Evolutionary conservation across 2,797 vertebrate species (phyloP).

Genomic region (Protosalanx chinensis): DNA sequence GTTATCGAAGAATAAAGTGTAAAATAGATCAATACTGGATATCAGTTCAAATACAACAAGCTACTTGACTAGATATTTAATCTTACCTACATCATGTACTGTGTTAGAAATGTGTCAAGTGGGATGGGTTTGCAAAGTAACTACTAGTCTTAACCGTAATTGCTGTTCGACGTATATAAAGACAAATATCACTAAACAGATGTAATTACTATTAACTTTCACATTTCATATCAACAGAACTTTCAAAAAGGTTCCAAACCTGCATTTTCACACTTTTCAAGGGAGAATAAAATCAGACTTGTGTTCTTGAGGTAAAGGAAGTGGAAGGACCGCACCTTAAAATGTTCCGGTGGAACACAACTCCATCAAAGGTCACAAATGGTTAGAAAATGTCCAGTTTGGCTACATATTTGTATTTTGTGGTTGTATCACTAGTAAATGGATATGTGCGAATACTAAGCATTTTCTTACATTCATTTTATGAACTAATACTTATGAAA

Average conservation of each 20-base stretch:
- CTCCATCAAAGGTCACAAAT: fast-evolving
- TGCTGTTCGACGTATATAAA: too few relatives aligned
- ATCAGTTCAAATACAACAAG: too few relatives aligned
- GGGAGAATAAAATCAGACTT: conserved; percentile 53
- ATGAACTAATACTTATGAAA: fast-evolving
- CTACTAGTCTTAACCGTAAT: too few relatives aligned
- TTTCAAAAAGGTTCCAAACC: conserved; percentile 44
- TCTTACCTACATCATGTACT: too few relatives aligned
- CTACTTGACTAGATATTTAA: too few relatives aligned
- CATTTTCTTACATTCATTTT: neutral
- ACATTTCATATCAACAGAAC: neutral
- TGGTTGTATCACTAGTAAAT: fast-evolving
- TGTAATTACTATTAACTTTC: neutral
- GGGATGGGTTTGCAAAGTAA: too few relatives aligned
- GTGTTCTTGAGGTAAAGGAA: conserved; percentile 52
- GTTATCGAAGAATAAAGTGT: neutral
- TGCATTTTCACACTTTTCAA: conserved; percentile 57
- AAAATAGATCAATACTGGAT: too few relatives aligned
- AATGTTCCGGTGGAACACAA: conserved; percentile 53
- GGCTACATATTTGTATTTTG: neutral
- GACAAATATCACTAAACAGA: neutral
- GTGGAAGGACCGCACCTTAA: conserved; percentile 46
- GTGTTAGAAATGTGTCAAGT: too few relatives aligned
- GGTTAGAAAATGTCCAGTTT: neutral
- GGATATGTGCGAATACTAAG: neutral